Conservation (phyloP, 2,113 vertebrate genomes). For the Dascyllus trimaculatus region DNA sequence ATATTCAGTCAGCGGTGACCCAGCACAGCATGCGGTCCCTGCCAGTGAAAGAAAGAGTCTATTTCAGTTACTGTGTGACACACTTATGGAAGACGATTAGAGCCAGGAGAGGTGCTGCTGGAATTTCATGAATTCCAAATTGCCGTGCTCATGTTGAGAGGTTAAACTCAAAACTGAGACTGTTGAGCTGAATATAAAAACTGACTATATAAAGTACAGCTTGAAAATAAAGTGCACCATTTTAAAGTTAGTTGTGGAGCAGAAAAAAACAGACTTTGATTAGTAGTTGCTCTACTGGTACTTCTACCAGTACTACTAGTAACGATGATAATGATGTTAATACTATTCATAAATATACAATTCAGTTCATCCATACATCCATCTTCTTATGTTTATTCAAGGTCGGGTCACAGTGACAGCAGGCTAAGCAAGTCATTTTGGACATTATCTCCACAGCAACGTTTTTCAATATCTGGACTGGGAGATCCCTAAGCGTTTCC, state of each 20-base stretch:
- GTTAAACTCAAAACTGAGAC: neutral
- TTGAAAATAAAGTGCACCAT: neutral
- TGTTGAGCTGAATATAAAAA: conserved; percentile 8
- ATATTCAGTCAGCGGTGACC: conserved; percentile 45
- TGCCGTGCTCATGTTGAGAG: neutral
- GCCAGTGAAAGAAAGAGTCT: conserved; percentile 7
- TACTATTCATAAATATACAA: no score
- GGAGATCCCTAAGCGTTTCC: no score
- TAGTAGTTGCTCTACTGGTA: no score
- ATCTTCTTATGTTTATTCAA: no score
- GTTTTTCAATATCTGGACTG: no score
- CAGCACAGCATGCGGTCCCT: conserved; percentile 20
- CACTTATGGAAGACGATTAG: conserved; percentile 29
- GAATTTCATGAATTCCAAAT: conserved; percentile 18
- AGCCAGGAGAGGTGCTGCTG: conserved; percentile 8
- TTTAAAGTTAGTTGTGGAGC: neutral
- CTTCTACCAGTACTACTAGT: no score
- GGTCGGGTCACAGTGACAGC: no score
- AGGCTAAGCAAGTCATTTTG: no score
- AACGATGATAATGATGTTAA: no score
- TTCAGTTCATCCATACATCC: no score
- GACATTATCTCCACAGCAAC: no score
- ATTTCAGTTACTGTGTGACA: conserved; percentile 34
- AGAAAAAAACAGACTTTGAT: no score
- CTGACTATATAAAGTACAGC: neutral